These are phyloP conservation scores for Drosophila ambigua DNA, from an alignment of 1,140 invertebrate genomes.

Conservation along the genomic window DNA sequence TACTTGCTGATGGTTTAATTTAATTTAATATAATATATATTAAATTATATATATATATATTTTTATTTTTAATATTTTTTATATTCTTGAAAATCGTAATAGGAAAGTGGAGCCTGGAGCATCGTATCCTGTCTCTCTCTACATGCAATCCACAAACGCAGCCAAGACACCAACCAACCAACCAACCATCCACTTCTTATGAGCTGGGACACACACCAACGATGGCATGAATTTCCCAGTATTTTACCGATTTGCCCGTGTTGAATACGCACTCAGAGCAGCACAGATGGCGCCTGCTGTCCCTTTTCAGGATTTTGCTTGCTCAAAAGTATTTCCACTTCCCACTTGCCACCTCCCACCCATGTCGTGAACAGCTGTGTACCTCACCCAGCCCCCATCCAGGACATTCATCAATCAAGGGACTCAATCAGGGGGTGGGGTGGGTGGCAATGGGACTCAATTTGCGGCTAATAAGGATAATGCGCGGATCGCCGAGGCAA, in stretches of 20 bases:
- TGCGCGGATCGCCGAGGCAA: slow-evolving; percentile 1
- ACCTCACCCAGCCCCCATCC: background rate
- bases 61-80: background rate
- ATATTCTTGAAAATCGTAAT: no score
- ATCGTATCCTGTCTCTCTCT: no score
- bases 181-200: background rate
- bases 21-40: no score
- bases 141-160: background rate
- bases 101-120: no score
- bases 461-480: slow-evolving; percentile 53
- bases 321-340: no score
- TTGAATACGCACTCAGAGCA: slow-evolving; percentile 16
- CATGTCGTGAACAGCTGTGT: no score
- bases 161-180: background rate
- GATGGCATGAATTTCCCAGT: slow-evolving; percentile 36
- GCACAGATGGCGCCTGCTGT: slow-evolving; percentile 38
- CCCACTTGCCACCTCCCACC: no score
- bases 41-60: no score
- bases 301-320: background rate
- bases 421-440: slow-evolving; percentile 37
- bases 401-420: slow-evolving; percentile 27
- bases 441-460: slow-evolving; percentile 36
- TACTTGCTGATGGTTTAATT: no score
- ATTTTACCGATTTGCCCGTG: slow-evolving; percentile 31
- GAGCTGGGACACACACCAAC: background rate